Evolutionary conservation across 2,888 invertebrate species (phyloP).

Genomic region (Spisula subtruncata): DNA sequence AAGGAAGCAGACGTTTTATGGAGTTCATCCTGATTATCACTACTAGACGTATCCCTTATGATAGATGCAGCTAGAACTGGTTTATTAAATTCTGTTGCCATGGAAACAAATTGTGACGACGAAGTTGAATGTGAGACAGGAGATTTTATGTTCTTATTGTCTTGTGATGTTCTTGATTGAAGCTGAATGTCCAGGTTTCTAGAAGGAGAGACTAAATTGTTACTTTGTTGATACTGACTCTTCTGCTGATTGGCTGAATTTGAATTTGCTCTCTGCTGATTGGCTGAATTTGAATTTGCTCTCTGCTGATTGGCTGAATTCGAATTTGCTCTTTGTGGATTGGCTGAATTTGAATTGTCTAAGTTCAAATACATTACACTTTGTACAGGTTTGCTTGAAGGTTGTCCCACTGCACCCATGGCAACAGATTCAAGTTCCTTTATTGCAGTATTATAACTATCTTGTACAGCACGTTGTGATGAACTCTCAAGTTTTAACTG

Average conservation of each 20-base stretch:
- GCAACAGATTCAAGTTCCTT: constrained; percentile 70
- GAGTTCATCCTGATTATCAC: constrained; percentile 48
- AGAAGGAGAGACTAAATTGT: constrained; percentile 39
- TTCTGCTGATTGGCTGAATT: constrained; percentile 24
- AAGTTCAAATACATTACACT: constrained; percentile 65
- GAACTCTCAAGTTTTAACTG: constrained; percentile 48
- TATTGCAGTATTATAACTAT: constrained; percentile 69
- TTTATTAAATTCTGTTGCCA: constrained; percentile 60
- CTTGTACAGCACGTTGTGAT: constrained; percentile 61
- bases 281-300: constrained; percentile 16
- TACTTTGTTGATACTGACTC: constrained; percentile 34
- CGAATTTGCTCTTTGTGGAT: constrained; percentile 6
- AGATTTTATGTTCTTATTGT: neutral
- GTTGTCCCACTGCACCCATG: constrained; percentile 29
- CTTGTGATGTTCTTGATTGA: constrained; percentile 46
- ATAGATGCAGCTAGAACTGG: constrained; percentile 52
- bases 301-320: constrained; percentile 26
- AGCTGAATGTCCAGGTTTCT: constrained; percentile 60
- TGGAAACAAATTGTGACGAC: constrained; percentile 53
- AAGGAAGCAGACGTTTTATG: constrained; percentile 30
- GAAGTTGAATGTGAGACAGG: constrained; percentile 2
- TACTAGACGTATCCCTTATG: constrained; percentile 47
- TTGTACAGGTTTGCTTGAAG: constrained; percentile 43
- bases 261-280: neutral
- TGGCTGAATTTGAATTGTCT: constrained; percentile 45